Conservation (phyloP, 2,113 vertebrate genomes). For the Eudyptes chrysolophus region DNA sequence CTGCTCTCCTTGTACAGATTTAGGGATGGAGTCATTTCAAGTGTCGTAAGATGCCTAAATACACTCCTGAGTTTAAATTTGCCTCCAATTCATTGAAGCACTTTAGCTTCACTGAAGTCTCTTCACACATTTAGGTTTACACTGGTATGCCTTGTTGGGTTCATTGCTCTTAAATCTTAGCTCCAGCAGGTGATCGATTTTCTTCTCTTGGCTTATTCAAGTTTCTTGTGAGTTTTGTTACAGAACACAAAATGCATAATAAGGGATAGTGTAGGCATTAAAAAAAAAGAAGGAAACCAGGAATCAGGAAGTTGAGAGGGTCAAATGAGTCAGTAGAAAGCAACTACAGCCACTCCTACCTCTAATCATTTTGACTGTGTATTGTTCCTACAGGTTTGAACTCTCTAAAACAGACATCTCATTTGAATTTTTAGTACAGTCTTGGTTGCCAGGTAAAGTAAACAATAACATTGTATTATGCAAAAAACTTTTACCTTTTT, state of each 20-base stretch:
- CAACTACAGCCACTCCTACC: not conserved
- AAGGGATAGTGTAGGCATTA: not conserved
- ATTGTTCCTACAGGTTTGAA: not conserved
- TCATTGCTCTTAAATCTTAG: not conserved
- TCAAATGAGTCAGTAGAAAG: not conserved
- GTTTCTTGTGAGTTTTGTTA: not conserved
- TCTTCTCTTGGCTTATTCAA: not conserved
- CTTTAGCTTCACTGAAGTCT: not conserved
- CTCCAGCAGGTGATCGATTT: not conserved
- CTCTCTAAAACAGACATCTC: not conserved
- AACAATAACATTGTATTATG: not conserved
- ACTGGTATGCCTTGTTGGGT: not conserved
- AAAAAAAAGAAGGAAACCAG: not conserved
- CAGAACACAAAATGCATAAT: not conserved
- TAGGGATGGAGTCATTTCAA: not conserved
- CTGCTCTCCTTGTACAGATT: not conserved
- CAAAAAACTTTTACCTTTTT: not conserved
- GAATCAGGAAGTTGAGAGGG: not conserved
- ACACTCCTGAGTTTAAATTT: not conserved
- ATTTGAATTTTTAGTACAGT: not conserved
- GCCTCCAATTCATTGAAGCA: not conserved
- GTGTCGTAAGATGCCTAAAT: not conserved
- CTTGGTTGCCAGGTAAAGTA: not conserved
- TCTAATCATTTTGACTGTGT: not conserved
- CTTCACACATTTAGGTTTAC: not conserved